Evolutionary conservation across 2,797 vertebrate species (phyloP), one percentile per base, ranked within the genome.

Genomic region (Arctocebus calabarensis): DNA sequence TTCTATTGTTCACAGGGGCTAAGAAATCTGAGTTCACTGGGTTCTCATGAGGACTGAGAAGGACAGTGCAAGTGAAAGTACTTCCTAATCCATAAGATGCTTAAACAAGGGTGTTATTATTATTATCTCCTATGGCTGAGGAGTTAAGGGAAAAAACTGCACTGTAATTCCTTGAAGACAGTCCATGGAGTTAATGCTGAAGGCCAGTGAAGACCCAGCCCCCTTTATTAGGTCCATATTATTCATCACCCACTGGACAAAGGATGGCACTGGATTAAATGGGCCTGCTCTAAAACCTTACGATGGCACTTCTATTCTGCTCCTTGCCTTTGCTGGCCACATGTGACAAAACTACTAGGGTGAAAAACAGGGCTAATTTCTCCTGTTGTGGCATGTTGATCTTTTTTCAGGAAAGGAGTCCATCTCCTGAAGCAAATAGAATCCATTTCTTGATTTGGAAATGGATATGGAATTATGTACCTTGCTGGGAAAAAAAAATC

Each of bases 311-410:
- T 71, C 40, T 73, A 5, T 27, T 68, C 27, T 1, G 1, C 64
- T 43, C 19, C 61, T 55, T 4, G 1, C 27, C 2, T 2, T 29
- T 29, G 0, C 3, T 62, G 34, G 55, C 17, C 52, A n/a, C 11
- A 4, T 16, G 6, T n/a, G 14, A 27, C 29, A 43, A 40, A 43
- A 62, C 37, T 37, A 13, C 25, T 0, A 55, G 57, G 13, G 27
- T 13, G 4, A 74, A 27, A 40, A 45, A 16, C 14, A 45, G 13
- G 27, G 12, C 32, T 14, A 12, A 27, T 40, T 43, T n/a, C 7
- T 77, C 20, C 9, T 48, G 59, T 43, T 55, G 13, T 13, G 3
- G 20, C 20, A 59, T 11, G 45, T 68, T 66, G 45, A 8, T 52
- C 37, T n/a, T 62, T 70, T 87, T 57, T 73, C 64, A 84, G 66